Evolutionary conservation across 2,888 invertebrate species (phyloP).

Genomic region (Noctuana brunneofusca): DNA sequence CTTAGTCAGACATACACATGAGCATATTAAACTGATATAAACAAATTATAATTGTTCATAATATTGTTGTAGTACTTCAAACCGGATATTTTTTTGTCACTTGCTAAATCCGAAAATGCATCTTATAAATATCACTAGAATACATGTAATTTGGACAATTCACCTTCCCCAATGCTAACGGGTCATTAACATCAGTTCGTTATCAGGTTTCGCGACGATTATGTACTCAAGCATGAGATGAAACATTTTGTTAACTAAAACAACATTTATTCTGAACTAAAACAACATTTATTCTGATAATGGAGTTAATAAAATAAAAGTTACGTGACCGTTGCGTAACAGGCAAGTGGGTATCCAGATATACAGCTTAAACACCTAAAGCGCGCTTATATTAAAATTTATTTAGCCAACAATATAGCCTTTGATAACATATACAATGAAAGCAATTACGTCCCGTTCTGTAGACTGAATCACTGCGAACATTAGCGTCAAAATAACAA

Average conservation of each 20-base stretch:
- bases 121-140: neutral
- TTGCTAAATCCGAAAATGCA: neutral
- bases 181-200: slow-evolving; percentile 10
- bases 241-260: neutral
- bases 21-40: too few species aligned
- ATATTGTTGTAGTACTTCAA: slow-evolving; percentile 10
- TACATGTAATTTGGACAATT: neutral
- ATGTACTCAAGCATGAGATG: slow-evolving; percentile 1
- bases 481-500: neutral
- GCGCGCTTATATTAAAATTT: too few species aligned
- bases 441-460: too few species aligned
- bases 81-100: slow-evolving; percentile 19
- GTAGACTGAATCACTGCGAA: too few species aligned
- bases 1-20: too few species aligned
- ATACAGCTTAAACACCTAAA: too few species aligned
- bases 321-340: neutral
- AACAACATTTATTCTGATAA: too few species aligned
- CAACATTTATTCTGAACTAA: too few species aligned
- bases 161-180: slow-evolving; percentile 18
- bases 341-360: too few species aligned
- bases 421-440: too few species aligned
- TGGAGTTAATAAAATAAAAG: neutral
- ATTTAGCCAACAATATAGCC: too few species aligned
- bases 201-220: slow-evolving; percentile 9
- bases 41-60: too few species aligned